A percentile compares a stretch with the other conserved stretches of the same genome.
Evolutionary conservation across 2,113 vertebrate genomes (phyloP).

Genomic region (Notarius quadriscutis): DNA sequence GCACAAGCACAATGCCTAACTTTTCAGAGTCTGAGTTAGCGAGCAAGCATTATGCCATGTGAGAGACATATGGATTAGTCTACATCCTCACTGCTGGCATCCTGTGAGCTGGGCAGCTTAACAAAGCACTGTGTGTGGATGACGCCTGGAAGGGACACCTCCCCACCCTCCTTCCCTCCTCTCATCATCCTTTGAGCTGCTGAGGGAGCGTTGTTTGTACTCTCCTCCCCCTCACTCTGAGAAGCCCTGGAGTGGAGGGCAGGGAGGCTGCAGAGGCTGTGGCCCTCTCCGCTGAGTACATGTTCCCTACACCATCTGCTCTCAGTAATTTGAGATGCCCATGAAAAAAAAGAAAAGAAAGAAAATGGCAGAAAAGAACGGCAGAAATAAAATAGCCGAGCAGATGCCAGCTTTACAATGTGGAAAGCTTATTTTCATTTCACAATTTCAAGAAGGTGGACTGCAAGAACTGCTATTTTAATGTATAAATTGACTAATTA

Average conservation of each 20-base stretch:
- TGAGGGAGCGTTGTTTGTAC: conserved; percentile 49
- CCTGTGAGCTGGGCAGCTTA: conserved; percentile 28
- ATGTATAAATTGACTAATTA: background rate
- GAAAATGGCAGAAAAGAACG: conserved; percentile 61
- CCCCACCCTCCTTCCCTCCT: conserved; percentile 42
- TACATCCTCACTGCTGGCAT: conserved; percentile 51
- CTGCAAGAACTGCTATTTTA: conserved; percentile 9
- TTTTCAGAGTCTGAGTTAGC: background rate
- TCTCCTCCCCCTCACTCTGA: conserved; percentile 49
- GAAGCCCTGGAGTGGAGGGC: conserved; percentile 59
- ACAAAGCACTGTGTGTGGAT: conserved; percentile 30
- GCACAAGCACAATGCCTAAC: background rate
- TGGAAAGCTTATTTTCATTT: conserved; percentile 75
- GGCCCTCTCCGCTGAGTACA: conserved; percentile 72
- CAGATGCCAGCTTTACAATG: conserved; percentile 76
- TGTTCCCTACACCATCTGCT: conserved; percentile 83
- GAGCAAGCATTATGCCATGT: conserved; percentile 1
- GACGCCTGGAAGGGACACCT: conserved; percentile 41
- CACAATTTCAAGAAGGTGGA: conserved; percentile 43
- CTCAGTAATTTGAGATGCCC: conserved; percentile 75
- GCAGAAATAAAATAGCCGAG: conserved; percentile 77
- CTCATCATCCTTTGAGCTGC: conserved; percentile 44
- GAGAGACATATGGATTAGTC: conserved; percentile 33
- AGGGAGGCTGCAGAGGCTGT: conserved; percentile 71
- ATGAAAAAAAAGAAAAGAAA: conserved; percentile 66